These are phyloP conservation scores for Megalonaias nervosa DNA, from an alignment of 1,140 invertebrate species.

Conservation along the genomic window DNA sequence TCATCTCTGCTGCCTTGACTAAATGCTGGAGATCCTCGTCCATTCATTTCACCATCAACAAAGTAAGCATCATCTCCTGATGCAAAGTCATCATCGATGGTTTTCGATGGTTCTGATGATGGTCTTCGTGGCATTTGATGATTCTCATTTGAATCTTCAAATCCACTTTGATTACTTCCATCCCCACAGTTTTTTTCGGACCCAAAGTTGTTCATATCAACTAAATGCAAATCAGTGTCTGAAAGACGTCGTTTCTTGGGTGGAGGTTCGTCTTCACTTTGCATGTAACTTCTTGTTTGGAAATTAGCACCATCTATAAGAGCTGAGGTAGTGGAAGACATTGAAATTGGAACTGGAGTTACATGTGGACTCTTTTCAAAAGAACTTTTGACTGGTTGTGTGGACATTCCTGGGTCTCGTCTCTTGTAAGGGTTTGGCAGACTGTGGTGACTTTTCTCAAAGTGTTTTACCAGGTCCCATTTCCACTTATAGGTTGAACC, in stretches of 20 bases:
- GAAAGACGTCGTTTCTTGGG: slow-evolving; percentile 53
- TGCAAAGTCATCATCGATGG: too few species aligned
- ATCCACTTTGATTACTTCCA: too few species aligned
- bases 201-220: too few species aligned
- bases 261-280: slow-evolving; percentile 25
- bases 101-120: too few species aligned
- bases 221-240: slow-evolving; percentile 43
- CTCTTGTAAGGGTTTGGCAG: slow-evolving; percentile 70
- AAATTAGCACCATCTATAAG: slow-evolving; percentile 36
- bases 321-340: slow-evolving; percentile 47
- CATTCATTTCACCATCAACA: too few species aligned
- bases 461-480: slow-evolving; percentile 71
- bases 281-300: slow-evolving; percentile 9
- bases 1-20: background rate
- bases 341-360: slow-evolving; percentile 27
- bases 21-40: too few species aligned
- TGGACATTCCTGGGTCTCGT: slow-evolving; percentile 47
- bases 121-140: too few species aligned
- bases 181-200: too few species aligned
- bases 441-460: slow-evolving; percentile 68
- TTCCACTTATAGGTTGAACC: slow-evolving; percentile 71
- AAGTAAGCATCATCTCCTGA: too few species aligned
- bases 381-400: background rate
- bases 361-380: slow-evolving; percentile 10
- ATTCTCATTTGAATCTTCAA: too few species aligned